A percentile compares a stretch with the other conserved stretches of the same genome.
phyloP scores from a whole-genome alignment of 2,113 vertebrate genomes.

The Trinectes maculatus region DNA sequence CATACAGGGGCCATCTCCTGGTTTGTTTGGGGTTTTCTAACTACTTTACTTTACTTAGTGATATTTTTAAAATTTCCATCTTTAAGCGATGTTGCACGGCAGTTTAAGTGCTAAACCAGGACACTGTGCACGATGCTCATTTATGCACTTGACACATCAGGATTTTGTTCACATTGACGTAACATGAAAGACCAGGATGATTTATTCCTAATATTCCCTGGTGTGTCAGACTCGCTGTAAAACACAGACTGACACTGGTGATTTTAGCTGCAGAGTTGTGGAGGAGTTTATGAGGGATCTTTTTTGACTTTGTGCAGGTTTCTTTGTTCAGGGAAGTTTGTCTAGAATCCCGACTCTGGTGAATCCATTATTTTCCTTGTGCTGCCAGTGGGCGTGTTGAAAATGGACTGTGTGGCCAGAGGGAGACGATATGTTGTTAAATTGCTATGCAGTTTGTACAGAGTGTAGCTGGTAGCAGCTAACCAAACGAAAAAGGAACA shows the following conservation, averaged over 20 bases:
- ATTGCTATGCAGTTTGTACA: conserved; percentile 74
- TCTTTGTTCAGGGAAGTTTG: conserved; percentile 20
- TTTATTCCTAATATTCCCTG: not conserved
- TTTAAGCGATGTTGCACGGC: conserved; percentile 47
- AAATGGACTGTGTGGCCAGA: conserved; percentile 20
- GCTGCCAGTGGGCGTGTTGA: conserved; percentile 26
- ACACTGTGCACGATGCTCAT: conserved; percentile 56
- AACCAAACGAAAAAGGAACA: conserved; percentile 61
- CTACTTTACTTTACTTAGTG: not conserved
- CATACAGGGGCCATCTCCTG: not conserved
- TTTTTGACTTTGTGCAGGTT: not conserved
- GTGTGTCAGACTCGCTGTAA: not conserved
- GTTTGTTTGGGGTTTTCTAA: not conserved
- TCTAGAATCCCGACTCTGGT: conserved; percentile 10
- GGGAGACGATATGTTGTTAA: conserved; percentile 8
- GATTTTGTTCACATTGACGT: conserved; percentile 3
- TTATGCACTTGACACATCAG: conserved; percentile 18
- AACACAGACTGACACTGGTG: no score
- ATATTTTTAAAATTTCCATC: conserved; percentile 33
- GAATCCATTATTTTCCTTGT: conserved; percentile 10
- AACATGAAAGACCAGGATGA: not conserved
- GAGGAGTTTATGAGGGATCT: conserved; percentile 38
- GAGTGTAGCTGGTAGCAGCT: conserved; percentile 53
- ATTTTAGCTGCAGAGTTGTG: conserved; percentile 11
- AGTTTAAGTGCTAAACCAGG: conserved; percentile 40